Evolutionary conservation across 2,797 vertebrate genomes (phyloP).

Genomic region (Tamandua tetradactyla): DNA sequence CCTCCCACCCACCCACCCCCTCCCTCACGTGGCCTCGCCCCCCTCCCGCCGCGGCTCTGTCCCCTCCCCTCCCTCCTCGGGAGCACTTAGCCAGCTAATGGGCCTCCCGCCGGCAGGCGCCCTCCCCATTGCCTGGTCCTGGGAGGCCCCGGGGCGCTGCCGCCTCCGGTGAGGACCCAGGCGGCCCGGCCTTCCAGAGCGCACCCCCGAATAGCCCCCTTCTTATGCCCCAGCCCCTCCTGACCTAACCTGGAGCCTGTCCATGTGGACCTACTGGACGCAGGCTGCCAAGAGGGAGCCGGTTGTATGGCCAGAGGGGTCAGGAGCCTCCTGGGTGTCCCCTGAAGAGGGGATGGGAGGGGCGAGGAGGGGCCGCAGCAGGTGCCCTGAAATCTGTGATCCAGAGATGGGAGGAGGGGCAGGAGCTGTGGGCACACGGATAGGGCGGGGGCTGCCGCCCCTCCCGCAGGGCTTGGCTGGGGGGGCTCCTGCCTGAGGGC

Average conservation of each 20-base stretch:
- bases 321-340: neutral
- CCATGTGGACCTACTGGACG: neutral
- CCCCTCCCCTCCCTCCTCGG: conserved; percentile 1
- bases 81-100: conserved; percentile 76
- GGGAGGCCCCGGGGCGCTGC: conserved; percentile 21
- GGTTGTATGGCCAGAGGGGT: conserved; percentile 29
- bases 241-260: neutral
- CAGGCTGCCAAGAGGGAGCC: neutral
- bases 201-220: neutral
- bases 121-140: conserved; percentile 36
- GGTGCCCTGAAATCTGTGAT: conserved; percentile 74
- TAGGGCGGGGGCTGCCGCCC: conserved; percentile 58
- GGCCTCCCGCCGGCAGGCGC: conserved; percentile 60
- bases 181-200: neutral
- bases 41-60: neutral
- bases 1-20: accelerated
- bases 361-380: conserved; percentile 28
- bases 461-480: conserved; percentile 75
- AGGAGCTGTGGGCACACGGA: conserved; percentile 16
- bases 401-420: conserved; percentile 35
- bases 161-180: conserved; percentile 46
- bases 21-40: conserved; percentile 48
- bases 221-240: neutral
- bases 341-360: neutral
- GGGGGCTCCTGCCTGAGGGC: conserved; percentile 79